These are phyloP conservation scores for Panagrolaimus sp. DNA, from an alignment of 1,140 invertebrate genomes.

Conservation along the genomic window DNA sequence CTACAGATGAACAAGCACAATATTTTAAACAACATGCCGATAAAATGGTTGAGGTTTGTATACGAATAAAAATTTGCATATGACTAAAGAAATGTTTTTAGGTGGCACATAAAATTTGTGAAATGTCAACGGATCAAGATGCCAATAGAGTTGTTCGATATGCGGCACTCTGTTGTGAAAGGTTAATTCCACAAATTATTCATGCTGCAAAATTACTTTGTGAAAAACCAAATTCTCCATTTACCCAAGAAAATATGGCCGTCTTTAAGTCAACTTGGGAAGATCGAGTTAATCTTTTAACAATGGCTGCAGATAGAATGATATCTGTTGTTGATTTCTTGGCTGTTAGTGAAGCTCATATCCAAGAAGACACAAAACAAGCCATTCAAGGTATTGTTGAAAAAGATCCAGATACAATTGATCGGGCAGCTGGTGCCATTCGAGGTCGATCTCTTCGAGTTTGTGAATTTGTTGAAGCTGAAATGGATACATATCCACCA, in stretches of 20 bases:
- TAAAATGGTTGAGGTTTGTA: conserved; percentile 84
- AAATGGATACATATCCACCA: conserved; percentile 81
- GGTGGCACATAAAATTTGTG: conserved; percentile 93
- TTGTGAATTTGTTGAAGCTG: conserved; percentile 88
- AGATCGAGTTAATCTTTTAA: conserved; percentile 77
- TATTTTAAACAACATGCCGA: conserved; percentile 92
- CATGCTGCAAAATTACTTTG: conserved; percentile 89
- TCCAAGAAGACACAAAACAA: conserved; percentile 77
- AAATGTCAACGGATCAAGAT: conserved; percentile 96
- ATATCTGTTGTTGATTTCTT: conserved; percentile 98
- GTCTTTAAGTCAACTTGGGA: conserved; percentile 92
- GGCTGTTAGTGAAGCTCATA: conserved; percentile 94
- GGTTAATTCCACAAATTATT: conserved; percentile 91
- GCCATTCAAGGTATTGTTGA: conserved; percentile 82
- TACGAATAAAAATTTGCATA: conserved; percentile 32
- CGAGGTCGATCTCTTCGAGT: conserved; percentile 83
- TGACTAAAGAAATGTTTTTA: conserved; percentile 53
- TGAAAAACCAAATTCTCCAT: conserved; percentile 77
- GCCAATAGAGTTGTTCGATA: conserved; percentile 97
- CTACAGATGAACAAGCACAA: conserved; percentile 63
- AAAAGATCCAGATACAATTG: conserved; percentile 80
- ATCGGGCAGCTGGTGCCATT: conserved; percentile 88
- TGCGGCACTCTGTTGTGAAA: conserved; percentile 88
- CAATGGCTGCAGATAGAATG: conserved; percentile 95
- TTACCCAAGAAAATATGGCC: conserved; percentile 78